These are phyloP conservation scores for Schizopygopsis malacanthus DNA, from an alignment of 2,797 vertebrate species.

Conservation along the genomic window DNA sequence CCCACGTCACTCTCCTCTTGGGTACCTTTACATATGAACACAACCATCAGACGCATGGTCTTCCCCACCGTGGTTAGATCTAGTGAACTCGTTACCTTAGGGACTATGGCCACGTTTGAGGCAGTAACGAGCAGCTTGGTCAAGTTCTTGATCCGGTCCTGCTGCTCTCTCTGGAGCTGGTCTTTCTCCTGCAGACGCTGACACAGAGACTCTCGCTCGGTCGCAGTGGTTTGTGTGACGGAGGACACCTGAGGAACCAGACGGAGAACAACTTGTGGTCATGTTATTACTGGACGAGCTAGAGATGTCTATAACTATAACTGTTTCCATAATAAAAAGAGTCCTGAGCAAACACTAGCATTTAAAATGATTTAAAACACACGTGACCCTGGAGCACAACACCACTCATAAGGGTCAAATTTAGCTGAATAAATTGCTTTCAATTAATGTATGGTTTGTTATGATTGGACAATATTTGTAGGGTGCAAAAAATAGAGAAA, in stretches of 20 bases:
- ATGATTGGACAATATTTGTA: too few species aligned
- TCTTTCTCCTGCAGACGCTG: constrained; percentile 92
- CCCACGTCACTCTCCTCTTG: constrained; percentile 93
- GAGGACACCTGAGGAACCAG: constrained; percentile 79
- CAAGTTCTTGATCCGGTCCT: constrained; percentile 88
- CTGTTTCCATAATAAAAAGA: too few species aligned
- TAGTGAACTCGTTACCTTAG: constrained; percentile 64
- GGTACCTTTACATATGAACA: constrained; percentile 74
- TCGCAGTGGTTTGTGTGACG: constrained; percentile 85
- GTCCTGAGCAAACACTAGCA: too few species aligned
- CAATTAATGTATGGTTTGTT: too few species aligned
- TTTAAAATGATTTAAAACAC: too few species aligned
- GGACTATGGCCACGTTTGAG: constrained; percentile 72
- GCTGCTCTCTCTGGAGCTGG: constrained; percentile 89
- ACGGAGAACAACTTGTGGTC: too few species aligned
- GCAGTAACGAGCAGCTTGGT: constrained; percentile 90
- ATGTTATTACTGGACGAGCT: neutral
- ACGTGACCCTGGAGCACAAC: too few species aligned
- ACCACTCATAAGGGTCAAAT: too few species aligned
- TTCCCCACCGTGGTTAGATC: neutral
- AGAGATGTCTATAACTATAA: neutral
- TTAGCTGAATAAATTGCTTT: too few species aligned
- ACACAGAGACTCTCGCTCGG: constrained; percentile 87
- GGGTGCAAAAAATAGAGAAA: too few species aligned
- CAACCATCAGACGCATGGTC: neutral